Evolutionary conservation across 2,113 vertebrate species (phyloP).

Genomic region (Clupea harengus): DNA sequence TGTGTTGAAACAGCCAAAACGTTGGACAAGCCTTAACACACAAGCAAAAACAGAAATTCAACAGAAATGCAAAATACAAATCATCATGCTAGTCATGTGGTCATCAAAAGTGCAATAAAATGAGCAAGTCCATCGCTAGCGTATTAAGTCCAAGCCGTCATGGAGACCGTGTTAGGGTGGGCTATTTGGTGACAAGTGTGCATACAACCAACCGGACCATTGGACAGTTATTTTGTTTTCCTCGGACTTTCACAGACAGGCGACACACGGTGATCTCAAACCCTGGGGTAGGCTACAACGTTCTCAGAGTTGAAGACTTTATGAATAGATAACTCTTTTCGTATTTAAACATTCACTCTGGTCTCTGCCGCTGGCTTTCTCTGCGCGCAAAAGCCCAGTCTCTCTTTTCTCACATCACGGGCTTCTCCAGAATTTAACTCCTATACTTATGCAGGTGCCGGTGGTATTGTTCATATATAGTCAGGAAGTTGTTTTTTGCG

Average conservation of each 20-base stretch:
- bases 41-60: background rate
- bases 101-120: conserved; percentile 23
- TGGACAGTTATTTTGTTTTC: background rate
- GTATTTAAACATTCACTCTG: background rate
- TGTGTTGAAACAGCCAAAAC: background rate
- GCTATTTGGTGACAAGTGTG: background rate
- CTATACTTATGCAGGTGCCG: too few relatives aligned
- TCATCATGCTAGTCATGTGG: background rate
- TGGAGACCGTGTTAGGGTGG: background rate
- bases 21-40: background rate
- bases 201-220: too few relatives aligned
- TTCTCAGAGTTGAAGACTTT: background rate
- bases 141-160: background rate
- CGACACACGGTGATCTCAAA: background rate
- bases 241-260: background rate
- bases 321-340: background rate
- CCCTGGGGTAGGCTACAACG: background rate
- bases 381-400: too few relatives aligned
- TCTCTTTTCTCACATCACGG: background rate
- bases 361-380: background rate
- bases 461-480: background rate
- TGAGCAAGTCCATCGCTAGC: background rate
- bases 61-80: background rate
- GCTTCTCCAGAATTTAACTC: too few relatives aligned
- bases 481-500: background rate